phyloP scores from a whole-genome alignment of 2,888 invertebrate genomes.

The Nebria salina region DNA sequence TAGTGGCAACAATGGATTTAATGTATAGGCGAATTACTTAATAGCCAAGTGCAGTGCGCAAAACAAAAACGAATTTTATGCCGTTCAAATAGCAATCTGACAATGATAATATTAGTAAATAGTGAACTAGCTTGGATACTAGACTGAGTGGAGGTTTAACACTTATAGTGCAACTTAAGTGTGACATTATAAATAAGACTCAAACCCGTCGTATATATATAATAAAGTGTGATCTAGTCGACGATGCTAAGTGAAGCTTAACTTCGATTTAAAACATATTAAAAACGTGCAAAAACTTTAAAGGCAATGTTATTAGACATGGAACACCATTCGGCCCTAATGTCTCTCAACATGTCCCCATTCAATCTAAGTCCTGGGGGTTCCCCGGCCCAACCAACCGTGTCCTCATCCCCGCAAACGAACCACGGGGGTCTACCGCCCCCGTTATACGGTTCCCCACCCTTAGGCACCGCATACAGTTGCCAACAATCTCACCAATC shows the following conservation, averaged over 20 bases:
- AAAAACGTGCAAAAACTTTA: not conserved
- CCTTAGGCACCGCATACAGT: constrained; percentile 51
- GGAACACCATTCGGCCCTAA: constrained; percentile 86
- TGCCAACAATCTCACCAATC: constrained; percentile 52
- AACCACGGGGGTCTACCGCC: constrained; percentile 57
- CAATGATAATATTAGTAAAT: not conserved
- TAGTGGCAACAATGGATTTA: too few relatives aligned
- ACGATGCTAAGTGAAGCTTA: too few relatives aligned
- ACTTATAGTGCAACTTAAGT: not conserved
- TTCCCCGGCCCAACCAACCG: constrained; percentile 66
- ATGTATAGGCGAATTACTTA: too few relatives aligned
- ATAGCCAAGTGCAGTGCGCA: too few relatives aligned
- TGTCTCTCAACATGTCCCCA: constrained; percentile 89
- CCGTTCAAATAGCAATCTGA: not conserved
- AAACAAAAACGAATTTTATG: too few relatives aligned
- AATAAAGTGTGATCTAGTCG: not conserved
- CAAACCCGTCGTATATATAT: not conserved
- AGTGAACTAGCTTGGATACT: not conserved
- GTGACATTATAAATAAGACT: not conserved
- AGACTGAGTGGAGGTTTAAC: too few relatives aligned
- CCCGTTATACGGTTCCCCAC: constrained; percentile 63
- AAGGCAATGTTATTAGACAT: constrained; percentile 81
- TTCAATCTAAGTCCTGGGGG: constrained; percentile 82
- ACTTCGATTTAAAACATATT: too few relatives aligned
- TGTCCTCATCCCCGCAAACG: constrained; percentile 57